Conservation (phyloP, 1,140 invertebrate genomes). For the Phocides pigmalion region DNA sequence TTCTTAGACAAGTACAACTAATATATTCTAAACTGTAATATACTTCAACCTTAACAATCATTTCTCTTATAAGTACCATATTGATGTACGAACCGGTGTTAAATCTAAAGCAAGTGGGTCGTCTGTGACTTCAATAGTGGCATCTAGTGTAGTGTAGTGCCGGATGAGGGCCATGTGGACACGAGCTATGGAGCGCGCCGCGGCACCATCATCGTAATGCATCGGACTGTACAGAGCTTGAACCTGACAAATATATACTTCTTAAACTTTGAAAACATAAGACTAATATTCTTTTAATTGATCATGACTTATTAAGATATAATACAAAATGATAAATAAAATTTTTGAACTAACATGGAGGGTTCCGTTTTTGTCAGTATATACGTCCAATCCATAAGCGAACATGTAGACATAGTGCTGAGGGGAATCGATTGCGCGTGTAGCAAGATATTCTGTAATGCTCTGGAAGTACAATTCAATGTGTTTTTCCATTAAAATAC, state of each 20-base stretch:
- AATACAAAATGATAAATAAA: too few species aligned
- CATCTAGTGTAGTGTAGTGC: conserved; percentile 52
- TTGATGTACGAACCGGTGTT: conserved; percentile 47
- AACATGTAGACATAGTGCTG: conserved; percentile 64
- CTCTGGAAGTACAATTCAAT: conserved; percentile 44
- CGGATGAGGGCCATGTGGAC: conserved; percentile 60
- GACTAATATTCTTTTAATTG: too few species aligned
- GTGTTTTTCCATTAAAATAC: not conserved
- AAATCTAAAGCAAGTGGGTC: conserved; percentile 59
- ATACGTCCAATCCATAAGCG: conserved; percentile 65
- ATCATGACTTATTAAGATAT: too few species aligned
- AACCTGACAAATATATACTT: conserved; percentile 36
- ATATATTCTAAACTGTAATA: too few species aligned
- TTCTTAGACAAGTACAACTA: too few species aligned
- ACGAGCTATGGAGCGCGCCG: conserved; percentile 55
- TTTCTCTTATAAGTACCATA: not conserved
- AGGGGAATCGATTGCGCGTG: conserved; percentile 66
- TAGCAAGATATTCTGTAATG: conserved; percentile 63
- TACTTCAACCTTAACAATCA: too few species aligned
- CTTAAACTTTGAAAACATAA: too few species aligned
- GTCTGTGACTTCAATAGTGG: conserved; percentile 60
- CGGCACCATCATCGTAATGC: conserved; percentile 55
- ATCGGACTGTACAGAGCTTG: conserved; percentile 67
- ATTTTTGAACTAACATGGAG: conserved; percentile 50
- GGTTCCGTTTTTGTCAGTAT: conserved; percentile 30